phyloP scores from a whole-genome alignment of 2,797 vertebrate genomes.

The Todus mexicanus region DNA sequence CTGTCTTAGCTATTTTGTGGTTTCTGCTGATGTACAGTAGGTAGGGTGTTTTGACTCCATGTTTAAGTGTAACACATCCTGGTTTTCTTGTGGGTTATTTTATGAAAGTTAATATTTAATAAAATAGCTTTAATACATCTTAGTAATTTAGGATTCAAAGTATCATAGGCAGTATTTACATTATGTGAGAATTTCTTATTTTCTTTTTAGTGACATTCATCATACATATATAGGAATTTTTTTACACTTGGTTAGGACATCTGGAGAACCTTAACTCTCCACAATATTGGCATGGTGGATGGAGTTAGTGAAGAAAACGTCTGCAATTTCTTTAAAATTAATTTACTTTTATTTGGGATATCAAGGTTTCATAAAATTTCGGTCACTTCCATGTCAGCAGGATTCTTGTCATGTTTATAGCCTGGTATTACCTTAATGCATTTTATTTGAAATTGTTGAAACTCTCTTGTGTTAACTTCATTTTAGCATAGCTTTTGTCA shows the following conservation, averaged over 20 bases:
- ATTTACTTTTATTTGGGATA: not conserved
- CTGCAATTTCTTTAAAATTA: not conserved
- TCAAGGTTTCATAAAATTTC: not conserved
- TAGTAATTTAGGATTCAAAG: not conserved
- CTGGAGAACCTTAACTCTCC: not conserved
- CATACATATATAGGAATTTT: not conserved
- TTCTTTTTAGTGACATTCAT: not conserved
- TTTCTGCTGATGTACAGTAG: not conserved
- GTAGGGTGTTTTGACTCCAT: not conserved
- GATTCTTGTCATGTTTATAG: not conserved
- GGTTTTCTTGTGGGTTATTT: not conserved
- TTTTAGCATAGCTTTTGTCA: not conserved
- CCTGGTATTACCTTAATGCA: not conserved
- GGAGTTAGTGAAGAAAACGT: not conserved
- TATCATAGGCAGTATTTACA: not conserved
- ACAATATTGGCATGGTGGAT: not conserved
- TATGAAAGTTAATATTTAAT: not conserved
- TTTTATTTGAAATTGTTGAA: not conserved
- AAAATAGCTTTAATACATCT: not conserved
- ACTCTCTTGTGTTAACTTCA: not conserved
- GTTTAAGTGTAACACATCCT: not conserved
- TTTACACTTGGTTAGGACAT: not conserved
- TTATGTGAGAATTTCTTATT: not conserved
- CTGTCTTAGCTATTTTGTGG: not conserved
- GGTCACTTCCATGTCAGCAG: not conserved